These are phyloP conservation scores for Pristiophorus japonicus DNA, from an alignment of 2,113 vertebrate genomes.

Conservation along the genomic window DNA sequence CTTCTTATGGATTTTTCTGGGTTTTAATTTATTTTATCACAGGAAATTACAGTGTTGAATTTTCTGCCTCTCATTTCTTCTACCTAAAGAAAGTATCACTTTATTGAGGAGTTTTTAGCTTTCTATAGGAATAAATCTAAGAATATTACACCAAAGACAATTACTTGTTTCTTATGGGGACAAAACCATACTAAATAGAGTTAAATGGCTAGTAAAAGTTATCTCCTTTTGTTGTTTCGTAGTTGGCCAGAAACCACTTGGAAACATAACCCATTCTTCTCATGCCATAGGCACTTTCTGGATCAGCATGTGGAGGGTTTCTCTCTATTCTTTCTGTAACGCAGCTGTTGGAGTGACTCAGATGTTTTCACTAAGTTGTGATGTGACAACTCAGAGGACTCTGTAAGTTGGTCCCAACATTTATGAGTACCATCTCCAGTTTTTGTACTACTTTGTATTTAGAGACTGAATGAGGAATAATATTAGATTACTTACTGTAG, in stretches of 20 bases:
- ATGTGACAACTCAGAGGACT: background rate
- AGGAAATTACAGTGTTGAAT: too few species aligned
- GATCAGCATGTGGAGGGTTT: background rate
- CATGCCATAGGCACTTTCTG: background rate
- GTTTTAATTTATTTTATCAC: too few species aligned
- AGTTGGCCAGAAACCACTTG: background rate
- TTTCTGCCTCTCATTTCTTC: too few species aligned
- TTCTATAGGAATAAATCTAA: too few species aligned
- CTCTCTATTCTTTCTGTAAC: background rate
- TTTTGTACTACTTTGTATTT: background rate
- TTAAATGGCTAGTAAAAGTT: too few species aligned
- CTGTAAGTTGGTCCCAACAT: background rate
- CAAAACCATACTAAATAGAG: too few species aligned
- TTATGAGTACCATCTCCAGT: background rate
- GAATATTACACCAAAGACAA: too few species aligned
- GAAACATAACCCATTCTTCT: background rate
- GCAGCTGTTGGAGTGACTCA: background rate
- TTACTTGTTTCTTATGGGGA: too few species aligned
- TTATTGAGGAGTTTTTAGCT: too few species aligned
- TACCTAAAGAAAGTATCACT: too few species aligned
- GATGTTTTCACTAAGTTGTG: background rate
- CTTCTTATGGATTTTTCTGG: too few species aligned
- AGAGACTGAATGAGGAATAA: background rate
- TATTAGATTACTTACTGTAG: background rate
- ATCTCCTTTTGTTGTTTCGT: background rate